Percentiles rank a stretch among this genome's conserved stretches.
phyloP scores from a whole-genome alignment of 2,113 vertebrate species.

The Cacatua alba region DNA sequence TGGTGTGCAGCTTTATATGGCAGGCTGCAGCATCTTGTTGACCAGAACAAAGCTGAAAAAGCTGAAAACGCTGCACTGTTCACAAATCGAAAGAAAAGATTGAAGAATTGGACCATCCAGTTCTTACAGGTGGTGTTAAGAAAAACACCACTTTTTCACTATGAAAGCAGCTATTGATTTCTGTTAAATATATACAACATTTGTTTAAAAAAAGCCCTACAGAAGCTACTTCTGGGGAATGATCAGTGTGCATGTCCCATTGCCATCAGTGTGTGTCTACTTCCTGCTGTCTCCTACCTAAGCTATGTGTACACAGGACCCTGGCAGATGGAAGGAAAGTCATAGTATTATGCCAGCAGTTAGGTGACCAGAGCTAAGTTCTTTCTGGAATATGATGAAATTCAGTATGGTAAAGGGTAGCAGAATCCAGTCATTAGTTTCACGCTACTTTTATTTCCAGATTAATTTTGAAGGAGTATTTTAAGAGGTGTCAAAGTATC shows the following conservation, averaged over 20 bases:
- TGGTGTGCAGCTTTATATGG: constrained; percentile 26
- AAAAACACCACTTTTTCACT: background rate
- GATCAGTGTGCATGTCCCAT: background rate
- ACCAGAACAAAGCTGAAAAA: background rate
- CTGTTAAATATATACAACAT: background rate
- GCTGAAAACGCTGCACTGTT: background rate
- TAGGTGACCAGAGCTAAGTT: background rate
- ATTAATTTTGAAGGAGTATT: background rate
- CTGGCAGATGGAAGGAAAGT: background rate
- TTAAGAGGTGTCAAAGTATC: background rate
- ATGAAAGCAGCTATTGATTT: background rate
- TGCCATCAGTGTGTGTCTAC: background rate
- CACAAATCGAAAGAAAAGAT: background rate
- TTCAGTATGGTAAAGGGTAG: background rate
- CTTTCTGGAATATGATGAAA: background rate
- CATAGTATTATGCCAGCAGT: background rate
- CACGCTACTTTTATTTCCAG: background rate
- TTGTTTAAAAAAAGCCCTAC: background rate
- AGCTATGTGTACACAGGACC: background rate
- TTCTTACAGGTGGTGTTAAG: background rate
- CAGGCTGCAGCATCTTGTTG: background rate
- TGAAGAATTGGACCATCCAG: background rate
- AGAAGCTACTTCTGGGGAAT: background rate
- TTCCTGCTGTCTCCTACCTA: background rate
- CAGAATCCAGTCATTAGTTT: background rate